phyloP scores from a whole-genome alignment of 2,113 vertebrate genomes.

The Calyptommatus sinebrachiatus region DNA sequence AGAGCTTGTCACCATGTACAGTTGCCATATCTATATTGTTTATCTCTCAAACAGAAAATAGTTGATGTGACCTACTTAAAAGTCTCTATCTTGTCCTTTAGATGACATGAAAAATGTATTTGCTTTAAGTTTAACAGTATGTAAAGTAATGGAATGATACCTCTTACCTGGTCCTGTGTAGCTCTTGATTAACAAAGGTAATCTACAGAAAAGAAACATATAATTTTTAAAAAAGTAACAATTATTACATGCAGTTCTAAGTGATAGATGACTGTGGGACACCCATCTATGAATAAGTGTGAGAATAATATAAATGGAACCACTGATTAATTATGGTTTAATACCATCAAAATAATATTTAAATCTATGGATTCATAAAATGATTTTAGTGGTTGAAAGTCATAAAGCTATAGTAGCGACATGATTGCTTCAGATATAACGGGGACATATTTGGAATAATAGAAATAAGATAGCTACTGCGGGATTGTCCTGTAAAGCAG shows the following conservation, averaged over 20 bases:
- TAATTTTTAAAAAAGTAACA: neutral
- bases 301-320: too few relatives aligned
- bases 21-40: constrained; percentile 54
- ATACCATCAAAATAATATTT: too few relatives aligned
- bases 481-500: too few relatives aligned
- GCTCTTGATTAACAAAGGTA: constrained; percentile 31
- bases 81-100: neutral
- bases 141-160: constrained; percentile 1
- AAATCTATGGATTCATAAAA: too few relatives aligned
- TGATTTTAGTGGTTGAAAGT: too few relatives aligned
- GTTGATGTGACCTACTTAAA: constrained; percentile 43
- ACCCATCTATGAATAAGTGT: too few relatives aligned
- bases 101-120: neutral
- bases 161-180: constrained; percentile 1
- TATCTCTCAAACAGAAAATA: constrained; percentile 54
- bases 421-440: too few relatives aligned
- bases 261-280: neutral
- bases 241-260: neutral
- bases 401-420: too few relatives aligned
- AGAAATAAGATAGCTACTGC: too few relatives aligned
- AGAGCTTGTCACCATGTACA: constrained; percentile 43
- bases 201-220: constrained; percentile 37
- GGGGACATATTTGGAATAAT: too few relatives aligned
- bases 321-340: too few relatives aligned
- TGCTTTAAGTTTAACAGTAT: neutral